These are phyloP conservation scores for Mallateleia sp. DNA, from an alignment of 2,888 invertebrate genomes.

Conservation along the genomic window DNA sequence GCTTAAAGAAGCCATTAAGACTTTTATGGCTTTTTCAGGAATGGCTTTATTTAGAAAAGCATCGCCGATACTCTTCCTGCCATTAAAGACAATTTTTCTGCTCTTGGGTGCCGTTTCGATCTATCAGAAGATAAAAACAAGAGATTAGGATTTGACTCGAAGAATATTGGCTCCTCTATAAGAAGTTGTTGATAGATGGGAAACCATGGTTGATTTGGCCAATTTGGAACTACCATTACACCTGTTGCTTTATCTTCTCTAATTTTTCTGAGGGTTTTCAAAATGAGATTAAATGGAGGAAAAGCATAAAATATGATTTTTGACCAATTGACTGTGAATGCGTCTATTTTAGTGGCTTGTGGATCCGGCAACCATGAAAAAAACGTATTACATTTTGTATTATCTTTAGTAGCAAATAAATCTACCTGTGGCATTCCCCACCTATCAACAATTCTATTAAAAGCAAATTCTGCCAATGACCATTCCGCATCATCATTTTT, in stretches of 20 bases:
- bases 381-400: conserved; percentile 64
- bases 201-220: conserved; percentile 82
- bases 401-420: conserved; percentile 50
- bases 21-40: conserved; percentile 16
- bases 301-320: conserved; percentile 70
- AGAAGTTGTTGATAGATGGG: conserved; percentile 68
- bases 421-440: conserved; percentile 55
- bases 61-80: conserved; percentile 38
- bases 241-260: conserved; percentile 80
- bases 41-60: conserved; percentile 17
- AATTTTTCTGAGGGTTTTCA: conserved; percentile 61
- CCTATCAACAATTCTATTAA: conserved; percentile 41
- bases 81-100: conserved; percentile 43
- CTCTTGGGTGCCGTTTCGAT: conserved; percentile 76
- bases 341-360: conserved; percentile 46
- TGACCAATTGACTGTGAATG: conserved; percentile 45
- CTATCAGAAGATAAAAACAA: conserved; percentile 78
- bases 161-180: conserved; percentile 24
- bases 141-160: conserved; percentile 71
- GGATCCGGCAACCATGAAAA: conserved; percentile 64
- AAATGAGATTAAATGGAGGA: conserved; percentile 66
- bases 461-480: conserved; percentile 35
- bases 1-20: conserved; percentile 15
- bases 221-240: conserved; percentile 82
- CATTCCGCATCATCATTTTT: conserved; percentile 56